Evolutionary conservation across 2,888 invertebrate species (phyloP), one percentile per base, ranked within the genome.

Genomic region (Anorthoa munda): DNA sequence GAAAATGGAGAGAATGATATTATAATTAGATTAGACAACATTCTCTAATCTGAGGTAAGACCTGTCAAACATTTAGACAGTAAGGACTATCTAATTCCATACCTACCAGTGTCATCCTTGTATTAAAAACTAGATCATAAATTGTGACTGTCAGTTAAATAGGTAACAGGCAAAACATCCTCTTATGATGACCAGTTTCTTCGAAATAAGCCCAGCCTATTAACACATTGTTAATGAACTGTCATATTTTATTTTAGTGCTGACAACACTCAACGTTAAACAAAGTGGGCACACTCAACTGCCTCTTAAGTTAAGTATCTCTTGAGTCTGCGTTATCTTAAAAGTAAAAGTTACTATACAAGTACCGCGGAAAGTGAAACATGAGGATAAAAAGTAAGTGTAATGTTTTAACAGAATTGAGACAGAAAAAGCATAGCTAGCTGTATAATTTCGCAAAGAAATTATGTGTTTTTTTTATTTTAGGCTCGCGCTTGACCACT

Each of bases 271-370:
- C 45, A 48, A 53, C 26, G 17, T 63, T 59, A 73, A 63, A 70
- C 61, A 74, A 75, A 82, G 70, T 75, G 69, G 69, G 31, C 31
- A 74, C 66, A 74, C 74, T 74, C 61, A 55, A 82, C 60, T 72
- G 53, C 21, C 58, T 53, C 79, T 80, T 45, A 68, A 65, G 39
- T 59, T 59, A 79, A 79, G 79, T 76, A 81, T 78, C 81, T 66
- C 74, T 81, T 67, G 82, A 78, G 56, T 60, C 56, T 75, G 51
- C 67, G 81, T 72, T 81, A 77, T 71, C 76, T 50, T 71, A 81
- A 82, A 81, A 81, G 81, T 81, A 81, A 81, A 81, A 82, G 81
- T 82, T 66, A 78, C 75, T 68, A 2, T 61, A 48, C 64, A 51
- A 68, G 82, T 78, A 21, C 21, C n/a, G 60, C 60, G 23, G 53